phyloP scores from a whole-genome alignment of 35 echinoderm and acorn worm species.

The Anneissia japonica region DNA sequence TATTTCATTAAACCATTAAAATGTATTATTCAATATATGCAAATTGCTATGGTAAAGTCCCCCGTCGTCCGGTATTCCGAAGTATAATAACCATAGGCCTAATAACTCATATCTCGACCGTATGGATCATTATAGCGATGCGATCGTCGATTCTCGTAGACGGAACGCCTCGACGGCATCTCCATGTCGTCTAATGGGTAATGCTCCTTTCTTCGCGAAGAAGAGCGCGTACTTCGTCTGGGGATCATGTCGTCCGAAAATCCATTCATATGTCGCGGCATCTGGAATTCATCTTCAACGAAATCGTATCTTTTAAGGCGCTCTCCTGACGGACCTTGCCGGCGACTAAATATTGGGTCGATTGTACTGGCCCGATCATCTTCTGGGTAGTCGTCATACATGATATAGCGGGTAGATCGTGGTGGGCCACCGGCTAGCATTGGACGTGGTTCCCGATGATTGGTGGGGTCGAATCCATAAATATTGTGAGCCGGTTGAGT shows the following conservation, averaged over 20 bases:
- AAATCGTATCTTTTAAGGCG: not conserved
- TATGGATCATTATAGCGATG: not conserved
- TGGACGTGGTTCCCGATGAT: not conserved
- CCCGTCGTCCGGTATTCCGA: too few species aligned
- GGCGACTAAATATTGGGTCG: not conserved
- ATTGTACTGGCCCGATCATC: not conserved
- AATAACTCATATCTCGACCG: not conserved
- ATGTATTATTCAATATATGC: too few species aligned
- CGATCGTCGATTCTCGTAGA: not conserved
- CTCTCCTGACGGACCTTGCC: not conserved
- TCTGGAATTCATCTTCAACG: not conserved
- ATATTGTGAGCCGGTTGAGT: not conserved
- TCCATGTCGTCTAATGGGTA: not conserved
- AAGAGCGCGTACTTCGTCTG: not conserved
- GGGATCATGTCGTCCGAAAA: not conserved
- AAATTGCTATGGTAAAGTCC: too few species aligned
- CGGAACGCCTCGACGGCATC: not conserved
- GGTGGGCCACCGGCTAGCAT: not conserved
- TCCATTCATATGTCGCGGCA: not conserved
- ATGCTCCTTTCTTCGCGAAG: not conserved
- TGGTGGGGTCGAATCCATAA: not conserved
- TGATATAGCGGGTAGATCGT: not conserved
- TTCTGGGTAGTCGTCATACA: not conserved
- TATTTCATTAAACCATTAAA: too few species aligned
- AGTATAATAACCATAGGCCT: too few species aligned